A percentile compares a stretch with the other conserved stretches of the same genome.
phyloP scores from a whole-genome alignment of 2,113 vertebrate species.

The Ageneiosus marmoratus region DNA sequence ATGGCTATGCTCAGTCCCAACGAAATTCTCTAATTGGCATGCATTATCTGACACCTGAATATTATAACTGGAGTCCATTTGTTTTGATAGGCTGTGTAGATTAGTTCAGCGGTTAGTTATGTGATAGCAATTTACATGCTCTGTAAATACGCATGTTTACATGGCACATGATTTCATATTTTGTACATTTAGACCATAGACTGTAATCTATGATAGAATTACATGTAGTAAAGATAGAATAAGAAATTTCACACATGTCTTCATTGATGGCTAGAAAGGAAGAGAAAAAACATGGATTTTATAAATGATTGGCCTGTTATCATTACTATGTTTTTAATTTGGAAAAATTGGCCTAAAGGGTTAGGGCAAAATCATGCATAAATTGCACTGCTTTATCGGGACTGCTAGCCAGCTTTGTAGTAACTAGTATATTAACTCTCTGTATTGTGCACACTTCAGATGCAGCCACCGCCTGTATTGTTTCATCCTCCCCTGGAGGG shows the following conservation, averaged over 20 bases:
- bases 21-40: slow-evolving; percentile 87
- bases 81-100: slow-evolving; percentile 37
- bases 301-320: slow-evolving; percentile 10
- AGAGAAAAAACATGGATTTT: background rate
- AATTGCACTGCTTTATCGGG: slow-evolving; percentile 87
- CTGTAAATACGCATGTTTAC: slow-evolving; percentile 48
- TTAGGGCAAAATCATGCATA: slow-evolving; percentile 72
- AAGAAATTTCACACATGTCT: slow-evolving; percentile 1
- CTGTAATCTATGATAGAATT: slow-evolving; percentile 21
- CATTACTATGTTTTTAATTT: slow-evolving; percentile 34
- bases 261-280: background rate
- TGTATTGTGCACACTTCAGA: slow-evolving; percentile 92
- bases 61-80: slow-evolving; percentile 34
- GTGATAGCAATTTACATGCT: slow-evolving; percentile 13
- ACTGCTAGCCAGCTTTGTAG: slow-evolving; percentile 90
- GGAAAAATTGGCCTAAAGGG: slow-evolving; percentile 62
- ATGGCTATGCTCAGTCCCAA: slow-evolving; percentile 99
- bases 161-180: slow-evolving; percentile 33
- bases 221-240: slow-evolving; percentile 13
- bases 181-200: slow-evolving; percentile 11
- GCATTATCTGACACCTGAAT: slow-evolving; percentile 63
- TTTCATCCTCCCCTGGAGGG: slow-evolving; percentile 91
- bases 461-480: slow-evolving; percentile 93
- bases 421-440: slow-evolving; percentile 81
- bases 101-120: slow-evolving; percentile 32